Evolutionary conservation across 2,113 vertebrate genomes (phyloP).

Genomic region (Cyprinodon tularosa): DNA sequence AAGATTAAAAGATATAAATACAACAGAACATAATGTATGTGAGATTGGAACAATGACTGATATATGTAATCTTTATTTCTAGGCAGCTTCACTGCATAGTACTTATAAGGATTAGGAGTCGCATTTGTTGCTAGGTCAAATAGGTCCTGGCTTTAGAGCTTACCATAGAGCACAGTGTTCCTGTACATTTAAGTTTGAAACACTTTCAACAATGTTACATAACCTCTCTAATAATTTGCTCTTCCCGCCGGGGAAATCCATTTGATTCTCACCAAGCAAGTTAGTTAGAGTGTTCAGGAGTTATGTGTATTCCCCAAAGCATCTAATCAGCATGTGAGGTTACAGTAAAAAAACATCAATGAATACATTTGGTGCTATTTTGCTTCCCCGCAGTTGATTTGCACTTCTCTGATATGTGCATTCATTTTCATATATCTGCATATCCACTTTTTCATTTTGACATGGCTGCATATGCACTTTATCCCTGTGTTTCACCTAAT

Average conservation of each 20-base stretch:
- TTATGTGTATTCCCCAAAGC: conserved; percentile 31
- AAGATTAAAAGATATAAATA: background rate
- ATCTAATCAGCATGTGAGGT: conserved; percentile 13
- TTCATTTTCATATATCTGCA: background rate
- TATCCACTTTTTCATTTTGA: background rate
- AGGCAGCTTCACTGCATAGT: conserved; percentile 7
- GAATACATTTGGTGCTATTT: background rate
- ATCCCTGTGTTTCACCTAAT: conserved; percentile 18
- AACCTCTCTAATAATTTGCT: conserved; percentile 45
- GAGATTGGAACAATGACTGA: background rate
- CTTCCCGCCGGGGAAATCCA: conserved; percentile 44
- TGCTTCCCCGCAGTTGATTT: background rate
- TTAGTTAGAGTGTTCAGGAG: conserved; percentile 36
- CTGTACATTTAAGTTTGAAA: conserved; percentile 51
- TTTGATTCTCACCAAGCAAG: conserved; percentile 24
- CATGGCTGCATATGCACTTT: conserved; percentile 12
- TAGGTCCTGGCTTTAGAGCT: conserved; percentile 43
- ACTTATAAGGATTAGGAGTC: conserved; percentile 35
- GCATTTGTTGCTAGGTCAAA: conserved; percentile 18
- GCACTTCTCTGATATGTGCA: background rate
- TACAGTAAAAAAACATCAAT: background rate
- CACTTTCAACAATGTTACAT: conserved; percentile 63
- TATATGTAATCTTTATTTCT: conserved; percentile 26
- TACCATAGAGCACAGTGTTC: conserved; percentile 45
- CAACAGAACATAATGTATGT: background rate